phyloP scores from a whole-genome alignment of 1,140 invertebrate species.

The Drosophila chauvacae region DNA sequence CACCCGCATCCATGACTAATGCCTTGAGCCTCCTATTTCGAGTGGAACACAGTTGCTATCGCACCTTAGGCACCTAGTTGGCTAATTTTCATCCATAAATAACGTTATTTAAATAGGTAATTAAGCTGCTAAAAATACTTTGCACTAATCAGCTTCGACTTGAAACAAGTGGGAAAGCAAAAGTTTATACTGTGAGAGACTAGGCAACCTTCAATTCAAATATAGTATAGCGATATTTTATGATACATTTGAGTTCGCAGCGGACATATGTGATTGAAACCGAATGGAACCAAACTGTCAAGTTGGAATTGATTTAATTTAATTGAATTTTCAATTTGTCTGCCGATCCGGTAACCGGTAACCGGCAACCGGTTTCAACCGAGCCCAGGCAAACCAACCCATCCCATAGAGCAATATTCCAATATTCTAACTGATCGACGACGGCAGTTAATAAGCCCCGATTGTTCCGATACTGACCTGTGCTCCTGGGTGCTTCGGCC shows the following conservation, averaged over 20 bases:
- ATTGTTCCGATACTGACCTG: conserved; percentile 55
- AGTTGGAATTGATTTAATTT: conserved; percentile 63
- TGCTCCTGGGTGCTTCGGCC: conserved; percentile 33
- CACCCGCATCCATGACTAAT: conserved; percentile 9
- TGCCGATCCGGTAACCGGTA: conserved; percentile 13
- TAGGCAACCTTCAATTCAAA: conserved; percentile 6
- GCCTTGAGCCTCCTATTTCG: background rate
- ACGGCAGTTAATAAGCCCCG: conserved; percentile 36
- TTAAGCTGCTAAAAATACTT: conserved; percentile 5
- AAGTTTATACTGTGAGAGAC: background rate
- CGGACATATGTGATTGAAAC: conserved; percentile 21
- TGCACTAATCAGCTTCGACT: background rate
- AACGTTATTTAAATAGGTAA: conserved; percentile 11
- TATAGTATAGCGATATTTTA: conserved; percentile 1
- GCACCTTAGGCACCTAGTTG: background rate
- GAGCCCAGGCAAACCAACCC: conserved; percentile 24
- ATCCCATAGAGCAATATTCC: conserved; percentile 35
- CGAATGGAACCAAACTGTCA: conserved; percentile 27
- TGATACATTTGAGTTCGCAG: conserved; percentile 20
- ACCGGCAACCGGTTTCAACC: conserved; percentile 46
- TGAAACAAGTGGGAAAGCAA: background rate
- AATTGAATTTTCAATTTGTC: conserved; percentile 65
- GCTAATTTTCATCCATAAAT: conserved; percentile 13
- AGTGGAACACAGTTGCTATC: conserved; percentile 3
- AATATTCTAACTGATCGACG: conserved; percentile 23